A percentile compares a stretch with the other conserved stretches of the same genome.
Conservation (phyloP, 2,113 vertebrate genomes). For the Nycticorax nycticorax region DNA sequence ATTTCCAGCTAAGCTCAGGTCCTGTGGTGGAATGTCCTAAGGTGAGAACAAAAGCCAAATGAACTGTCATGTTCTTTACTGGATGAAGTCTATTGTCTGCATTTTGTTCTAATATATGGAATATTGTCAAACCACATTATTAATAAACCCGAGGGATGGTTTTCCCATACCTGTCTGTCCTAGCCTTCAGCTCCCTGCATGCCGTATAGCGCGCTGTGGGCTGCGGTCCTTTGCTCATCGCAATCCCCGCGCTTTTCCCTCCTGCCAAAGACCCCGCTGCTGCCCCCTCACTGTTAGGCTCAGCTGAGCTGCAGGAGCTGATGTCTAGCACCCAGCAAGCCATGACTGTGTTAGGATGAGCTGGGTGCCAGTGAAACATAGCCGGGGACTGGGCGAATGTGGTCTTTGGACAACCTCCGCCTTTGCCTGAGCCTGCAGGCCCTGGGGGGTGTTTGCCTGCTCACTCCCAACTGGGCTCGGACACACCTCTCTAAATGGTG, state of each 20-base stretch:
- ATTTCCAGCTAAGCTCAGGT: not conserved
- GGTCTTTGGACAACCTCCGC: not conserved
- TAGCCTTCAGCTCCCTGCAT: not conserved
- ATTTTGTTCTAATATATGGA: not conserved
- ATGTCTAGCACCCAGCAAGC: not conserved
- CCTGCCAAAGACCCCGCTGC: not conserved
- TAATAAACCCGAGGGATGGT: not conserved
- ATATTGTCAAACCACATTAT: not conserved
- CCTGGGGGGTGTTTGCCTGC: not conserved
- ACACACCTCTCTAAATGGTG: rapidly evolving
- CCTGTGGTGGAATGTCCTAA: not conserved
- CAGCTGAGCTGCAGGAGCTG: not conserved
- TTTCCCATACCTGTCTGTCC: not conserved
- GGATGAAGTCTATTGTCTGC: not conserved
- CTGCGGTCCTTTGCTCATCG: not conserved
- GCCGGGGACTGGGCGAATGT: rapidly evolving
- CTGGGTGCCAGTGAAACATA: not conserved
- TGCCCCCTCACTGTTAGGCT: not conserved
- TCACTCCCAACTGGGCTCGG: not conserved
- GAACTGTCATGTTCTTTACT: not conserved
- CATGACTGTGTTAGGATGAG: not conserved
- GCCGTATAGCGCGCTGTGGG: not conserved
- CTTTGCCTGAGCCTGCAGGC: not conserved
- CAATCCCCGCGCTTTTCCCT: not conserved
- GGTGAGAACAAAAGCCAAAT: not conserved